Percentiles rank a stretch among this genome's conserved stretches.
phyloP scores from a whole-genome alignment of 2,113 vertebrate genomes.

The Xiphias gladius region DNA sequence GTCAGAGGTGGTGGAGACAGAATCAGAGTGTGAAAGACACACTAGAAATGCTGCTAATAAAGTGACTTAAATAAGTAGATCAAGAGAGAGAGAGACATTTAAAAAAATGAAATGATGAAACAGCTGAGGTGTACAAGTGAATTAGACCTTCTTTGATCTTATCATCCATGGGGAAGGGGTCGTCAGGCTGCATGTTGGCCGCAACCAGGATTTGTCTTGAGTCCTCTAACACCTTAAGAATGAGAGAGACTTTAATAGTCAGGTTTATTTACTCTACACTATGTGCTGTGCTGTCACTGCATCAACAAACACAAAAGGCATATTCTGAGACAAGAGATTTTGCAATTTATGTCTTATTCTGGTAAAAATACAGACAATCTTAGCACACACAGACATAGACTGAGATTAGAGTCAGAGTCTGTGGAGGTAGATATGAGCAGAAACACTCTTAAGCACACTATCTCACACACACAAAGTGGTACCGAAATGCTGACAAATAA shows the following conservation, averaged over 20 bases:
- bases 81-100: constrained; percentile 5
- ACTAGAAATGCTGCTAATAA: background rate
- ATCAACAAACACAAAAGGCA: background rate
- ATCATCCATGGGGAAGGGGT: constrained; percentile 95
- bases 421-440: background rate
- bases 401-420: constrained; percentile 4
- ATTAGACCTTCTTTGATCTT: constrained; percentile 96
- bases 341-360: background rate
- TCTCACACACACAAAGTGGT: constrained; percentile 4
- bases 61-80: constrained; percentile 8
- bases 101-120: background rate
- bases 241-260: background rate
- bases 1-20: background rate
- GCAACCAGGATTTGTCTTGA: constrained; percentile 90
- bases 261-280: background rate
- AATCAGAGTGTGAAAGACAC: constrained; percentile 4
- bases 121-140: constrained; percentile 14
- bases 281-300: background rate
- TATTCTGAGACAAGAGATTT: background rate
- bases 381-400: background rate
- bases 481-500: constrained; percentile 63
- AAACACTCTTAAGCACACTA: background rate
- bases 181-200: constrained; percentile 91
- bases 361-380: background rate
- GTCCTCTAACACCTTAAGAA: constrained; percentile 93